Conservation (phyloP, 1,140 invertebrate species). For the Oppia nitens region DNA sequence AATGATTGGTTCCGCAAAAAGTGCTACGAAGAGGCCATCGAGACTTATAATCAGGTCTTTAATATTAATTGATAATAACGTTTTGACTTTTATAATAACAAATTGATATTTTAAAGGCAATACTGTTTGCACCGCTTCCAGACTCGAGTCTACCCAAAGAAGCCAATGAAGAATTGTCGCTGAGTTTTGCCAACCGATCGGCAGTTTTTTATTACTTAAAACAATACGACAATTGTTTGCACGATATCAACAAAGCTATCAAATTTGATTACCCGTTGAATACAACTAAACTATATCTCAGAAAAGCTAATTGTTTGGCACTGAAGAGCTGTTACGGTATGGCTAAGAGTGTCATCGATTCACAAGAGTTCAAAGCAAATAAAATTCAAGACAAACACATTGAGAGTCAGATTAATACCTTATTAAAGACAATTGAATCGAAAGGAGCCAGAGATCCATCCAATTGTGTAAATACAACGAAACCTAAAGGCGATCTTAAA, state of each 20-base stretch:
- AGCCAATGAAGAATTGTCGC: constrained; percentile 38
- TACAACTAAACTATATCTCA: constrained; percentile 53
- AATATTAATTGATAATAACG: background rate
- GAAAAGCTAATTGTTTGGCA: constrained; percentile 53
- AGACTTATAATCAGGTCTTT: constrained; percentile 46
- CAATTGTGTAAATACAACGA: constrained; percentile 18
- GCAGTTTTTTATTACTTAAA: constrained; percentile 63
- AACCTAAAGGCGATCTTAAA: constrained; percentile 10
- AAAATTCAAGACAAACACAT: constrained; percentile 41
- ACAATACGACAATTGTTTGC: constrained; percentile 37
- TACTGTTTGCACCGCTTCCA: background rate
- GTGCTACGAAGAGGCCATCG: constrained; percentile 51
- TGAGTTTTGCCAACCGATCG: constrained; percentile 68
- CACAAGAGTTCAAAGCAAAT: constrained; percentile 43
- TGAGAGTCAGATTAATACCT: constrained; percentile 43
- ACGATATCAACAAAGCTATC: constrained; percentile 51
- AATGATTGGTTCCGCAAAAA: constrained; percentile 58
- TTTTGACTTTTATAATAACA: background rate
- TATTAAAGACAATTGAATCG: constrained; percentile 38
- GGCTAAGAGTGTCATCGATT: constrained; percentile 44
- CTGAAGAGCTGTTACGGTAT: constrained; percentile 47
- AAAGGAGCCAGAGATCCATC: background rate
- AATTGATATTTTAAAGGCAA: background rate
- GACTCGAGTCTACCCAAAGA: background rate
- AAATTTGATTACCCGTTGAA: constrained; percentile 51